phyloP scores from a whole-genome alignment of 2,797 vertebrate species.

The Siniperca scherzeri region DNA sequence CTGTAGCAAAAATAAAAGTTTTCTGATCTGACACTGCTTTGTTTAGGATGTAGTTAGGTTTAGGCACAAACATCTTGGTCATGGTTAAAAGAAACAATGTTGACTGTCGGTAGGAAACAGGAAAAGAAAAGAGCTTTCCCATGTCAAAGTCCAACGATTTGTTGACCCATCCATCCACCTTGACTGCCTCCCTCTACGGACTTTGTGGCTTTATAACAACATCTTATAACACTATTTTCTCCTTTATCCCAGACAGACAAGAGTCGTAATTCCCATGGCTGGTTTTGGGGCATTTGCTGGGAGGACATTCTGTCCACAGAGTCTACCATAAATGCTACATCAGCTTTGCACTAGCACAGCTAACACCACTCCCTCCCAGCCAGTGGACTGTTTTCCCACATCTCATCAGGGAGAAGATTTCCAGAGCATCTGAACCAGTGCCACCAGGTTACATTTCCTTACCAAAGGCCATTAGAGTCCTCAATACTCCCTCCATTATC shows the following conservation, averaged over 20 bases:
- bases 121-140: conserved; percentile 6
- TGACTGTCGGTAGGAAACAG: not conserved
- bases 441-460: conserved; percentile 10
- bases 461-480: not conserved
- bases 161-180: conserved; percentile 16
- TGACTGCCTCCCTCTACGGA: conserved; percentile 9
- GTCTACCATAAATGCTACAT: conserved; percentile 13
- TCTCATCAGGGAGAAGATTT: conserved; percentile 28
- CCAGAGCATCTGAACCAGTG: conserved; percentile 5
- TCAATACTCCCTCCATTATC: conserved; percentile 11
- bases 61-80: not conserved
- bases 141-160: conserved; percentile 1
- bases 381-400: not conserved
- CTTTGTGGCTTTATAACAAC: conserved; percentile 28
- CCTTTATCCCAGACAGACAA: conserved; percentile 9
- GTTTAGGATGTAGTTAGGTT: not conserved
- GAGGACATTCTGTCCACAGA: conserved; percentile 1
- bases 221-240: conserved; percentile 16
- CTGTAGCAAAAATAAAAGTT: not conserved
- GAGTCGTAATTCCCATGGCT: conserved; percentile 17
- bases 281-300: conserved; percentile 16
- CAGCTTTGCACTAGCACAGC: not conserved
- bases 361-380: not conserved
- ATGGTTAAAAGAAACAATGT: not conserved
- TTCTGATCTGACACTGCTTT: not conserved